These are phyloP conservation scores for Zalophus californianus DNA, from an alignment of 2,797 vertebrate genomes.

Conservation along the genomic window DNA sequence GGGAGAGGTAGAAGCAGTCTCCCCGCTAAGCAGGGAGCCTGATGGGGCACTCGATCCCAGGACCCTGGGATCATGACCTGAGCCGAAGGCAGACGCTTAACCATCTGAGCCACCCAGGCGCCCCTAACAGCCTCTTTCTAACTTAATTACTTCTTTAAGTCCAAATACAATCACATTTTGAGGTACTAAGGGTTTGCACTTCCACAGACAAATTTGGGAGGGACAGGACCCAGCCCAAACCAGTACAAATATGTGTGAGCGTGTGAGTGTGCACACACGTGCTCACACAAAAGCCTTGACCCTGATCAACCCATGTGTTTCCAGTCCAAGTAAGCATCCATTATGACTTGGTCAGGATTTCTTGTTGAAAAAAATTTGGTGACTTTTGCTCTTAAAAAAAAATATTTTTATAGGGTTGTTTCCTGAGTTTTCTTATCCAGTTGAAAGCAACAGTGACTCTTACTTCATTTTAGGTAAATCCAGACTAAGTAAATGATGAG, in stretches of 20 bases:
- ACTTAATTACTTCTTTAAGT: background rate
- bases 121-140: background rate
- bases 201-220: background rate
- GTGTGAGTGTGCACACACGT: accelerated
- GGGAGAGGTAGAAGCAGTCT: too few species aligned
- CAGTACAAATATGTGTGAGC: accelerated
- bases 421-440: background rate
- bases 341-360: background rate
- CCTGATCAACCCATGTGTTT: background rate
- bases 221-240: background rate
- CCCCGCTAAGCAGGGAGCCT: too few species aligned
- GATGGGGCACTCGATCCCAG: too few species aligned
- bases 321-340: accelerated
- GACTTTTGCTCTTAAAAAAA: background rate
- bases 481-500: background rate
- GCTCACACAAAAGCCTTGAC: background rate
- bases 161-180: background rate
- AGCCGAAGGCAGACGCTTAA: too few species aligned
- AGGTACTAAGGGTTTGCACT: background rate
- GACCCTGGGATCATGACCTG: too few species aligned
- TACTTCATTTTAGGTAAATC: background rate
- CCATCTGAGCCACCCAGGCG: too few species aligned
- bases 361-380: background rate
- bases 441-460: background rate
- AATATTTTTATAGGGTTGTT: background rate